Evolutionary conservation across 1,140 invertebrate genomes (phyloP), one percentile per base, ranked within the genome.

Genomic region (Notospermus geniculatus): DNA sequence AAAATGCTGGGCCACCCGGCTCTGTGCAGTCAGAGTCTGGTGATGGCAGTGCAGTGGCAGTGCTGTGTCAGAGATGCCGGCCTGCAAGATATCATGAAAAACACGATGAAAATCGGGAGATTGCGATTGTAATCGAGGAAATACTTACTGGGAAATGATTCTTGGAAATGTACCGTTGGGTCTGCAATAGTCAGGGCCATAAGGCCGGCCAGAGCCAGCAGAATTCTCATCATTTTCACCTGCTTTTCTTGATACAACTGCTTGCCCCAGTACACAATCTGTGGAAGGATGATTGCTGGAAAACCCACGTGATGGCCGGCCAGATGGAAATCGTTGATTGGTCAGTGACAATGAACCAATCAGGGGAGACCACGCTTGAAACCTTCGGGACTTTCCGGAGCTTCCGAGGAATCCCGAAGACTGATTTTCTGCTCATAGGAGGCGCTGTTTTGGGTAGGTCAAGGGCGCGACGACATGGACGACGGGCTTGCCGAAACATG

Each of bases 101-200:
- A 56, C 25, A 27, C 4, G 4, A 15, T 5, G 7, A 1, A 32
- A 7, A 56, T 29, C 54, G 22, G 27, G 19, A 1, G 2, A 17
- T 30, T 56, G 25, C 1, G 23, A n/a, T 46, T 30, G 36, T n/a
- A 64, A 41, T 55, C 57, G 15, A 30, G 19, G 57, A 61, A 46
- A 60, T 56, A 60, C 74, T 69, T 63, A 77, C 75, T 73, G 32
- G 63, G 61, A 64, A 78, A 80, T 54, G 66, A 60, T 68, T 80
- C 78, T 69, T 73, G 57, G 58, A 80, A 78, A 62, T 77, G 69
- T 29, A 68, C 59, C 43, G 61, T 75, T 39, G 76, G 64, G 4
- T 76, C 70, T 27, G 69, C 71, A 54, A 70, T 19, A 45, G 60
- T 68, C 54, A 67, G 57, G 60, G 68, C 73, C 27, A 72, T 23